Evolutionary conservation across 2,888 invertebrate species (phyloP).

Genomic region (Gastrophysa polygoni): DNA sequence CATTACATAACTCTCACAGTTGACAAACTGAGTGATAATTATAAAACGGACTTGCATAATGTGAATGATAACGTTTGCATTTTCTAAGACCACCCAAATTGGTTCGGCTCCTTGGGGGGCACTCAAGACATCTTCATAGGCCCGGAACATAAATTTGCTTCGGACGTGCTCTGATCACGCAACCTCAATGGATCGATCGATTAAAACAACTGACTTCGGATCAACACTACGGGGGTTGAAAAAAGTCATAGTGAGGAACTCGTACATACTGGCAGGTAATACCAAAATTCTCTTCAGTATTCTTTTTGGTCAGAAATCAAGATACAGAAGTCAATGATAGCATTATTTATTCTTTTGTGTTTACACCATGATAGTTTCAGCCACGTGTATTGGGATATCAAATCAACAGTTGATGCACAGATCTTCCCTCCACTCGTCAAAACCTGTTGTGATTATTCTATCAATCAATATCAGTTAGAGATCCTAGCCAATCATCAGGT

Average conservation of each 20-base stretch:
- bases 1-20: slow-evolving; percentile 42
- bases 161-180: slow-evolving; percentile 53
- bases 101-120: slow-evolving; percentile 57
- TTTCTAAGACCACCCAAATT: slow-evolving; percentile 53
- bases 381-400: too few relatives aligned
- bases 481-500: too few relatives aligned
- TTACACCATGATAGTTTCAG: too few relatives aligned
- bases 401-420: too few relatives aligned
- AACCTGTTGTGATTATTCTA: too few relatives aligned
- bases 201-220: slow-evolving; percentile 51
- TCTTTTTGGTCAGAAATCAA: too few relatives aligned
- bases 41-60: slow-evolving; percentile 52
- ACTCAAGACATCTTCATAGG: slow-evolving; percentile 55
- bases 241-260: not conserved
- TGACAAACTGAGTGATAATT: slow-evolving; percentile 52
- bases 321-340: too few relatives aligned
- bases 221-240: slow-evolving; percentile 31
- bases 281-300: too few relatives aligned
- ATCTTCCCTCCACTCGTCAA: too few relatives aligned
- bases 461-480: too few relatives aligned
- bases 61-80: slow-evolving; percentile 47
- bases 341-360: too few relatives aligned
- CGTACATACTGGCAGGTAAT: too few relatives aligned
- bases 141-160: slow-evolving; percentile 55
- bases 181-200: slow-evolving; percentile 52